A percentile compares a stretch with the other conserved stretches of the same genome.
These are phyloP conservation scores for Pantherophis alleghaniensis DNA, from an alignment of 2,797 vertebrate genomes.

Conservation along the genomic window DNA sequence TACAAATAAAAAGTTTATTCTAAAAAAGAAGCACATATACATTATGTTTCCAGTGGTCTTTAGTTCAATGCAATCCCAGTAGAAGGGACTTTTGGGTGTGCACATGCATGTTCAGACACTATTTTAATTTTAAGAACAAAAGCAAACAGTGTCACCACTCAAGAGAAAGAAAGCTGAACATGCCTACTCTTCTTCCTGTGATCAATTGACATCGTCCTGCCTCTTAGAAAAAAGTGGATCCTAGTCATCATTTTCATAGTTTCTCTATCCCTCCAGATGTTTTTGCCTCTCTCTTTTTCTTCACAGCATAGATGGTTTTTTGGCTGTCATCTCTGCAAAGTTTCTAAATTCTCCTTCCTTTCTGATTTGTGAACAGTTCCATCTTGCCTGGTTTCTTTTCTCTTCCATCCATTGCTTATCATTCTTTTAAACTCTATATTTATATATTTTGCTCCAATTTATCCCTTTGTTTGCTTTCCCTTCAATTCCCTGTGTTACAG, in stretches of 20 bases:
- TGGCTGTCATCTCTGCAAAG: background rate
- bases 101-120: background rate
- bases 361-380: background rate
- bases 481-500: background rate
- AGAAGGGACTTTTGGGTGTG: background rate
- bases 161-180: background rate
- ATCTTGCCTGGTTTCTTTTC: background rate
- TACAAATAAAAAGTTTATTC: background rate
- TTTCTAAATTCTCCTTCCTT: background rate
- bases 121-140: background rate
- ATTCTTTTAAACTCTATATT: background rate
- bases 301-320: too few relatives aligned
- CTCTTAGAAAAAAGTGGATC: background rate
- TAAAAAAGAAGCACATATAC: background rate
- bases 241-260: background rate
- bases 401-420: background rate
- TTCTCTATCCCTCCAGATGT: background rate
- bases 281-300: background rate
- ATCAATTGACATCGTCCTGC: background rate
- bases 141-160: background rate
- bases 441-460: background rate
- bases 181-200: background rate
- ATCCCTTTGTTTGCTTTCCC: background rate
- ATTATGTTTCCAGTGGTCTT: background rate
- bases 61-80: background rate